These are phyloP conservation scores for Argya squamiceps DNA, from an alignment of 2,797 vertebrate species.

Conservation along the genomic window DNA sequence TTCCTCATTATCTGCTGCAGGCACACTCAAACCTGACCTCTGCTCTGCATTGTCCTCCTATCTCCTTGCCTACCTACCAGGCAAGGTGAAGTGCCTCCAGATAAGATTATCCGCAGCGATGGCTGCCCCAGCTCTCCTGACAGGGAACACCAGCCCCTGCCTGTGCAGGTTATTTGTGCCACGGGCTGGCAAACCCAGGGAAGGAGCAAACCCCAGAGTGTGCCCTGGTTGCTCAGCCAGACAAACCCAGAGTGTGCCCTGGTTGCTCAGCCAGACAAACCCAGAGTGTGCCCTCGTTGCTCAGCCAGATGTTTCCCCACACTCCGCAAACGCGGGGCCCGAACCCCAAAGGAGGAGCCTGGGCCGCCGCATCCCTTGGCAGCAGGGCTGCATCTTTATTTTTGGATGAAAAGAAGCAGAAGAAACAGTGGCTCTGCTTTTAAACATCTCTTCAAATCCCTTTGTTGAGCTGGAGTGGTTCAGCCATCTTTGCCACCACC, in stretches of 20 bases:
- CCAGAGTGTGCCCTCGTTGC: fast-evolving
- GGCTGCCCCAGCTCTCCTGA: not conserved
- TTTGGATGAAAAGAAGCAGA: not conserved
- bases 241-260: fast-evolving
- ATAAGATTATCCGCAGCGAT: not conserved
- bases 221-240: not conserved
- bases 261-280: fast-evolving
- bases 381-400: not conserved
- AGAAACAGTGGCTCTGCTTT: not conserved
- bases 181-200: not conserved
- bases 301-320: fast-evolving
- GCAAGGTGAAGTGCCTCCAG: not conserved
- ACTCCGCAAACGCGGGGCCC: not conserved
- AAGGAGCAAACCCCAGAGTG: fast-evolving
- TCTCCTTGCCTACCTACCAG: not conserved
- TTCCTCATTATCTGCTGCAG: not conserved
- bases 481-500: not conserved
- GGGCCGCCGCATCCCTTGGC: not conserved
- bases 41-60: not conserved
- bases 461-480: not conserved
- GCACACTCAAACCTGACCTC: constrained; percentile 28
- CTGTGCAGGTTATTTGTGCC: not conserved
- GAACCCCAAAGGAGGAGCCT: not conserved
- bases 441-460: not conserved
- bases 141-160: not conserved